Evolutionary conservation across 2,113 vertebrate genomes (phyloP).

Genomic region (Lampris incognitus): DNA sequence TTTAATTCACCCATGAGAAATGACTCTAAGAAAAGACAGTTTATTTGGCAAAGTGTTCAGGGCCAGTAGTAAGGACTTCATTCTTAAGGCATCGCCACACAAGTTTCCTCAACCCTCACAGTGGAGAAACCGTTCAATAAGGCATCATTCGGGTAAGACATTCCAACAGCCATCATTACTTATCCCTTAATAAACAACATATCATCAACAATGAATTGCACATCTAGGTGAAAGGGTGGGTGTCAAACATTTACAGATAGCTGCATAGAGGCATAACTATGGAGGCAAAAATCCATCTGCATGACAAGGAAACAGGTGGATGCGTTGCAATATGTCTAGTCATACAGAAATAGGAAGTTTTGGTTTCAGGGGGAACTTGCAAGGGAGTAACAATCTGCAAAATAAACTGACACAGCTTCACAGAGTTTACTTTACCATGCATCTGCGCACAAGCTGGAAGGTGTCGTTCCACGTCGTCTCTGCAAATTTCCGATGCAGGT

Average conservation of each 20-base stretch:
- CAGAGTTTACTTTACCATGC: constrained; percentile 80
- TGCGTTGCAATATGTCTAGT: too few relatives aligned
- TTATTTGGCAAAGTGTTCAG: constrained; percentile 62
- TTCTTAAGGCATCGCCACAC: constrained; percentile 40
- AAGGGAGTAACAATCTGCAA: neutral
- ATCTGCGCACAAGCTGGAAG: constrained; percentile 84
- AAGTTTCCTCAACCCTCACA: constrained; percentile 32
- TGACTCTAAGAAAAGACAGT: constrained; percentile 16
- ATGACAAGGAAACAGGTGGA: too few relatives aligned
- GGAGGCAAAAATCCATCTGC: too few relatives aligned
- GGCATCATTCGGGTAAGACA: neutral
- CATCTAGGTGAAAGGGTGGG: too few relatives aligned
- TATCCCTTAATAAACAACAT: too few relatives aligned
- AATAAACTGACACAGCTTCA: neutral
- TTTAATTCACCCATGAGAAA: neutral
- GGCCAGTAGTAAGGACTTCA: constrained; percentile 61
- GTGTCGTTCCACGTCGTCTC: constrained; percentile 87
- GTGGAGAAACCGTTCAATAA: constrained; percentile 15
- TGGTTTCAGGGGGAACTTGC: too few relatives aligned
- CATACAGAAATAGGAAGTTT: too few relatives aligned
- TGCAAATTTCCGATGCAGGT: constrained; percentile 82
- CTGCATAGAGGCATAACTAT: too few relatives aligned
- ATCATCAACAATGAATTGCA: too few relatives aligned
- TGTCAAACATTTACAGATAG: too few relatives aligned
- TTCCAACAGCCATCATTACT: neutral